Percentiles rank a stretch among this genome's conserved stretches.
Conservation (phyloP, 2,888 invertebrate genomes). For the Pollenia griseotomentosa region DNA sequence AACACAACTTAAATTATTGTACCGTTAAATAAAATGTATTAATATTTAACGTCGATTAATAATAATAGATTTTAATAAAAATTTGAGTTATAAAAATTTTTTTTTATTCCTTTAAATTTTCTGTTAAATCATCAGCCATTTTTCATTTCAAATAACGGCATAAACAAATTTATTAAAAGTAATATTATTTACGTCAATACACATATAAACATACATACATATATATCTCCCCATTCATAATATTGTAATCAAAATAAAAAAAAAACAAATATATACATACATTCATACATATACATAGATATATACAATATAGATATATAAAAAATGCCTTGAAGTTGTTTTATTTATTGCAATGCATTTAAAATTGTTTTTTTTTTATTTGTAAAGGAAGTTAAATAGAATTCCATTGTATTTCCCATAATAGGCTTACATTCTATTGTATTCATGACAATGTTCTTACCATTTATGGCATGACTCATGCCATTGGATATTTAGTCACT, state of each 20-base stretch:
- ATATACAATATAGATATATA: background rate
- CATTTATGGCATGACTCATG: conserved; percentile 31
- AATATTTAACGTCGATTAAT: too few relatives aligned
- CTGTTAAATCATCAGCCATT: too few relatives aligned
- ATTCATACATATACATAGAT: background rate
- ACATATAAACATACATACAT: conserved; percentile 1
- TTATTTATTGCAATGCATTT: conserved; percentile 18
- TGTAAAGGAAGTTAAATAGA: background rate
- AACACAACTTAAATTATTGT: too few relatives aligned
- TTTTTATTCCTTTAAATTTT: too few relatives aligned
- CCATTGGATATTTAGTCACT: background rate
- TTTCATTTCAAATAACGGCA: too few relatives aligned
- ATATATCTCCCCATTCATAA: conserved; percentile 11
- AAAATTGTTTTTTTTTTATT: conserved; percentile 9
- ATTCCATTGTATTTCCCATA: background rate
- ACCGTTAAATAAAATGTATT: too few relatives aligned
- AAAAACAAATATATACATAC: background rate
- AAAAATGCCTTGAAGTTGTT: background rate
- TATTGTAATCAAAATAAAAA: conserved; percentile 20
- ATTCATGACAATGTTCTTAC: conserved; percentile 6
- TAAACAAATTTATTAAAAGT: conserved; percentile 13
- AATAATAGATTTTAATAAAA: too few relatives aligned
- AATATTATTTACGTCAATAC: conserved; percentile 20
- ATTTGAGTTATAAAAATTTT: too few relatives aligned
- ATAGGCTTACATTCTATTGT: background rate